Evolutionary conservation across 2,888 invertebrate species (phyloP).

Genomic region (Proisotoma minuta): DNA sequence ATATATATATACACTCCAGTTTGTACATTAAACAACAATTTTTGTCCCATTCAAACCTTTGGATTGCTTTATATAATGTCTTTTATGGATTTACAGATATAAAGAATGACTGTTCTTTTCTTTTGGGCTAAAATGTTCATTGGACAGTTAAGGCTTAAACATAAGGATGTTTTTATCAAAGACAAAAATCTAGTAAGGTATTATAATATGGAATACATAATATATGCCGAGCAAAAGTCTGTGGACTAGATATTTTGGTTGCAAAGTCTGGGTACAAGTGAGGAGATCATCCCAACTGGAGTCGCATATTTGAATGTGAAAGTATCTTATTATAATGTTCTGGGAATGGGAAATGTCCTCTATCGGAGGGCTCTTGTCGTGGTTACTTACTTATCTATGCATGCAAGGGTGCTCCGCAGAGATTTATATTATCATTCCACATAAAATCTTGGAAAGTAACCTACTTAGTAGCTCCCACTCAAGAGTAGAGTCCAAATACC

Average conservation of each 20-base stretch:
- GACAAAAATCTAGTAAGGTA: too few relatives aligned
- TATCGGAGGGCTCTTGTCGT: slow-evolving; percentile 12
- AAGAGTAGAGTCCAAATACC: slow-evolving; percentile 8
- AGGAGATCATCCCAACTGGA: too few relatives aligned
- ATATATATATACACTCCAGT: too few relatives aligned
- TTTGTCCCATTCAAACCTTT: too few relatives aligned
- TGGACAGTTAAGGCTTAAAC: too few relatives aligned
- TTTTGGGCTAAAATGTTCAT: background rate
- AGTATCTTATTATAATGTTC: background rate
- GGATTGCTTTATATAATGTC: slow-evolving; percentile 37
- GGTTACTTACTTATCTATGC: slow-evolving; percentile 17
- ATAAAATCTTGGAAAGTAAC: slow-evolving; percentile 12
- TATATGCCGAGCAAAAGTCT: background rate
- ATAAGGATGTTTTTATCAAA: too few relatives aligned
- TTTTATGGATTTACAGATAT: slow-evolving; percentile 36
- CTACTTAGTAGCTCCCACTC: slow-evolving; percentile 8
- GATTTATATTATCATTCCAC: slow-evolving; percentile 15
- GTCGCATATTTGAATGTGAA: background rate
- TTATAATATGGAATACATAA: background rate
- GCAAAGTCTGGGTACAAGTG: too few relatives aligned
- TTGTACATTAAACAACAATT: too few relatives aligned
- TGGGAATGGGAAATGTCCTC: background rate
- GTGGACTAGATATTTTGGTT: too few relatives aligned
- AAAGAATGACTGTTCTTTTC: slow-evolving; percentile 39
- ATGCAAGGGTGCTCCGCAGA: slow-evolving; percentile 17